A percentile compares a stretch with the other conserved stretches of the same genome.
phyloP scores from a whole-genome alignment of 1,140 invertebrate species.

The Euwallacea similis region DNA sequence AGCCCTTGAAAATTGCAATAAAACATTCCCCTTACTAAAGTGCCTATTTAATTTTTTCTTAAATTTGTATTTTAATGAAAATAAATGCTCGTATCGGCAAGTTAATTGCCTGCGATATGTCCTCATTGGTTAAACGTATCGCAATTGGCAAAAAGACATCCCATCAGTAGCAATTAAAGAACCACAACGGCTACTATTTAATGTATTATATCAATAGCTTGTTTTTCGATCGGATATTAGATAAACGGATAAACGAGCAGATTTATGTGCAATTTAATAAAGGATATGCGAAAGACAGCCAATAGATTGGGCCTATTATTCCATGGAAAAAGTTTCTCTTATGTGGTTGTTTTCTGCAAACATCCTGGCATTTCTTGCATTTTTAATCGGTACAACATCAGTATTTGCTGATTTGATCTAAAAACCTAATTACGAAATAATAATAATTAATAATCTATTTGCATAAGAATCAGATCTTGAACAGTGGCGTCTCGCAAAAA shows the following conservation, averaged over 20 bases:
- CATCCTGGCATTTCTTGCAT: too few species aligned
- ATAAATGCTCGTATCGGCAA: background rate
- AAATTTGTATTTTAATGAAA: background rate
- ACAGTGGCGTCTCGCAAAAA: too few species aligned
- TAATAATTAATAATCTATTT: too few species aligned
- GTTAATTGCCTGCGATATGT: conserved; percentile 2
- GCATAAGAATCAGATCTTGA: too few species aligned
- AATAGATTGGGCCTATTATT: conserved; percentile 3
- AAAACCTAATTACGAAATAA: too few species aligned
- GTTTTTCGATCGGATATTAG: conserved; percentile 17
- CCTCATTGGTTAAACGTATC: background rate
- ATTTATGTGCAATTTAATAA: conserved; percentile 16
- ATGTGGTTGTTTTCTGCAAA: background rate
- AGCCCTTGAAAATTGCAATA: too few species aligned
- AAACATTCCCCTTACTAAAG: too few species aligned
- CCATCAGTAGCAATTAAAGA: conserved; percentile 14
- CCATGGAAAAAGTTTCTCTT: background rate
- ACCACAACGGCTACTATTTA: conserved; percentile 7
- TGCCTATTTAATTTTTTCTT: too few species aligned
- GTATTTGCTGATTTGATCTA: too few species aligned
- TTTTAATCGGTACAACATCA: too few species aligned
- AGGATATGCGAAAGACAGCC: conserved; percentile 10
- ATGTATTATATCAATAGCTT: conserved; percentile 12
- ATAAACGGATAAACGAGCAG: conserved; percentile 9
- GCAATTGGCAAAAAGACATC: conserved; percentile 3